Base-by-base conservation (phyloP, 1,140 invertebrate genomes). In the Popillia japonica region DNA sequence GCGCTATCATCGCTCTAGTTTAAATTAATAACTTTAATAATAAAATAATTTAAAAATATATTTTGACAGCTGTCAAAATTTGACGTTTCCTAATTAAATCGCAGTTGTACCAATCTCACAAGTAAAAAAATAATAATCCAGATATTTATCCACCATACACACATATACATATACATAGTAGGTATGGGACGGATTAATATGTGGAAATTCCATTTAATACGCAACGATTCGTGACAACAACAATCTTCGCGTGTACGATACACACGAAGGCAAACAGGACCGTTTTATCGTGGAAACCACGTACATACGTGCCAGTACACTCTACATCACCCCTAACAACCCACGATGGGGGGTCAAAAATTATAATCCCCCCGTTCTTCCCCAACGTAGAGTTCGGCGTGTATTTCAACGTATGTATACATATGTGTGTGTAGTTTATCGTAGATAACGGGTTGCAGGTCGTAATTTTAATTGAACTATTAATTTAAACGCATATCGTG, bases 221-320 rank as follows among this genome's bases (percentile, higher is more conserved):
- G 11, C 14, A 55, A 55, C 14, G 14, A 55, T 55, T 55, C 48
- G 48, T 55, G 48, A 17, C 48, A 17, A 55, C 48, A 17, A 55
- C 48, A n/a, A 55, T 55, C 48, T 55, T 55, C 48, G 48, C 48
- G 48, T 55, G 48, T 55, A 55, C 17, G n/a, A n/a, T n/a, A n/a
- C 48, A n/a, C 14, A n/a, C 48, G 48, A 55, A 55, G 48, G 48
- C 48, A 55, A 55, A 55, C 48, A 55, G 48, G 17, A 55, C n/a
- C 48, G 48, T 17, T 55, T 48, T 48, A 48, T 48, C 44, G 44
- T 14, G 44, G 11, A 48, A 55, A 55, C 48, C 48, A 17, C 48
- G 48, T 55, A 17, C 48, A n/a, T 55, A 55, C 48, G 48, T 55
- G 48, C 48, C 48, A n/a, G 11, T 17, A 17, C 48, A 17, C 48